Conservation (phyloP, 2,888 invertebrate species). For the Drosophila parthenogenetica region DNA sequence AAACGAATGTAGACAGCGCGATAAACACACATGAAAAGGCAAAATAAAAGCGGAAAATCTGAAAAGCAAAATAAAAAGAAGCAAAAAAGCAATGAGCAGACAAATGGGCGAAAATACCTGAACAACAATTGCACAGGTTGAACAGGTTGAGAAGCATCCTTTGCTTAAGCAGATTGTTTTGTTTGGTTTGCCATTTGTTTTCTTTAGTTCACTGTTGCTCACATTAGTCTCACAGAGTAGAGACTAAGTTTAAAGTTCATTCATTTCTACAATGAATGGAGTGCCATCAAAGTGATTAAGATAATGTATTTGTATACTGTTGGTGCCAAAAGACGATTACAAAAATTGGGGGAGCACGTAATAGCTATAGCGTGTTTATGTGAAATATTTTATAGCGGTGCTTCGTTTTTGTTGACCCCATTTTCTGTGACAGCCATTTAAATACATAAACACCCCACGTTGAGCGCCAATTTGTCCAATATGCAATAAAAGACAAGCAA, state of each 20-base stretch:
- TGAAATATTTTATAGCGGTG: slow-evolving; percentile 11
- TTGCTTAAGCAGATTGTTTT: background rate
- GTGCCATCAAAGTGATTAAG: slow-evolving; percentile 3
- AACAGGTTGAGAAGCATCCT: background rate
- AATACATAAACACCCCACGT: slow-evolving; percentile 3
- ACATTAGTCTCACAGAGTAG: slow-evolving; percentile 1
- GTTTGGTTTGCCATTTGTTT: background rate
- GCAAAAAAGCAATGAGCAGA: background rate
- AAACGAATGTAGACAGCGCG: slow-evolving; percentile 21
- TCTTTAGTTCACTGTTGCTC: background rate
- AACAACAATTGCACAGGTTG: background rate
- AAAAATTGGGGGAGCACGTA: background rate
- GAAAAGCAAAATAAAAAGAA: background rate
- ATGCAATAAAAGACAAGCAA: background rate
- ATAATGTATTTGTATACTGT: background rate
- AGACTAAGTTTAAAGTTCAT: slow-evolving; percentile 11
- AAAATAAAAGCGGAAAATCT: background rate
- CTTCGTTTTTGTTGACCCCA: slow-evolving; percentile 6
- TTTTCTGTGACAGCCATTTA: slow-evolving; percentile 12
- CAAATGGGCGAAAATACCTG: slow-evolving; percentile 4
- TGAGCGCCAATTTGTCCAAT: slow-evolving; percentile 13
- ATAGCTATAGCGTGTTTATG: slow-evolving; percentile 18
- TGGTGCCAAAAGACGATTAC: background rate
- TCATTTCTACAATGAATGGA: slow-evolving; percentile 4
- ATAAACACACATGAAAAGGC: slow-evolving; percentile 14